A percentile compares a stretch with the other conserved stretches of the same genome.
Conservation (phyloP, 1,140 invertebrate genomes). For the Lepidostoma basale region DNA sequence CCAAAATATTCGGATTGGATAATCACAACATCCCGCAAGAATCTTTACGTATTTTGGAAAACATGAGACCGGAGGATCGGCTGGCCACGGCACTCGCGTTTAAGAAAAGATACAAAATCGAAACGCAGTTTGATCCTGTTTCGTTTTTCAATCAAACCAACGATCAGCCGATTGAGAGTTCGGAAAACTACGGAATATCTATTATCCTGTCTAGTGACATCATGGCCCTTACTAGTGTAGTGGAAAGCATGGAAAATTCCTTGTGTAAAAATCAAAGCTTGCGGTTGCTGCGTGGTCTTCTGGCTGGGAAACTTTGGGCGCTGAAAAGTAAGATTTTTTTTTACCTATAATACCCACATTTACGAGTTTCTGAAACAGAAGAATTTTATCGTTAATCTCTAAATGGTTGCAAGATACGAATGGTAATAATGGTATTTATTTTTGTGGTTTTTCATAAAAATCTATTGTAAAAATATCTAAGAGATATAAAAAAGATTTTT, state of each 20-base stretch:
- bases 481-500: too few species aligned
- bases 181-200: conserved; percentile 35
- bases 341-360: too few species aligned
- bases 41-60: not conserved
- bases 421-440: too few species aligned
- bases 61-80: not conserved
- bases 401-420: too few species aligned
- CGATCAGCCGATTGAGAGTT: not conserved
- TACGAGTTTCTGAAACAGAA: too few species aligned
- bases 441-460: too few species aligned
- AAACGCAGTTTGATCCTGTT: not conserved
- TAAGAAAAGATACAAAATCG: not conserved
- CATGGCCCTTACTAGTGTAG: conserved; percentile 25
- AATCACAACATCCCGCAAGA: not conserved
- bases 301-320: conserved; percentile 36
- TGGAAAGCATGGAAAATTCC: conserved; percentile 33
- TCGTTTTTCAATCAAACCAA: not conserved
- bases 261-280: conserved; percentile 42
- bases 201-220: conserved; percentile 38
- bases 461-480: too few species aligned
- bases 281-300: conserved; percentile 18
- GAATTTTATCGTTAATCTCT: too few species aligned
- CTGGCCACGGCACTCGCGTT: not conserved
- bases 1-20: conserved; percentile 7
- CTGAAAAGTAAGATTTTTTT: conserved; percentile 35